phyloP scores from a whole-genome alignment of 2,113 vertebrate species.

The Hydrolagus affinis region DNA sequence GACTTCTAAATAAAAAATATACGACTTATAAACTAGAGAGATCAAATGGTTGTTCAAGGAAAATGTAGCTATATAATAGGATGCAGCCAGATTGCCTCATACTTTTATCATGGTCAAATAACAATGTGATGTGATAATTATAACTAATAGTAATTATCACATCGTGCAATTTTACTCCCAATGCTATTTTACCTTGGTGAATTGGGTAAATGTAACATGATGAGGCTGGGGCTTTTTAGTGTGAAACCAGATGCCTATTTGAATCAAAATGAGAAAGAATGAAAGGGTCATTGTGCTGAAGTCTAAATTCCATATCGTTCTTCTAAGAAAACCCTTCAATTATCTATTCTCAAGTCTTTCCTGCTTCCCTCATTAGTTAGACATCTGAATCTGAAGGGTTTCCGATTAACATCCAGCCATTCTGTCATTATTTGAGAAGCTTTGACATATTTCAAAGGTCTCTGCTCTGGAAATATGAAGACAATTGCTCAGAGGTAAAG shows the following conservation, averaged over 20 bases:
- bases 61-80: no score
- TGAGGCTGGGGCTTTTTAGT: neutral
- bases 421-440: conserved; percentile 24
- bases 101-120: no score
- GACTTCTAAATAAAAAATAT: no score
- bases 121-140: no score
- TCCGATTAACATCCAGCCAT: conserved; percentile 3
- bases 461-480: neutral
- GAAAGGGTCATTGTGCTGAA: neutral
- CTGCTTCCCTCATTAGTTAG: conserved; percentile 23
- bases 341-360: neutral
- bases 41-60: no score
- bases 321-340: conserved; percentile 16
- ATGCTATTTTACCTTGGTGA: no score
- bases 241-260: neutral
- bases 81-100: no score
- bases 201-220: neutral
- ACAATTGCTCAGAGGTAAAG: conserved; percentile 1
- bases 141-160: no score
- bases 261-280: neutral
- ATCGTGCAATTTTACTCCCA: no score
- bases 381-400: conserved; percentile 27
- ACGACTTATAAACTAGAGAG: no score
- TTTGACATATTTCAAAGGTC: conserved; percentile 27
- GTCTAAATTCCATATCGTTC: neutral